These are phyloP conservation scores for Cheilosia variabilis DNA, from an alignment of 2,888 invertebrate genomes.

Conservation along the genomic window DNA sequence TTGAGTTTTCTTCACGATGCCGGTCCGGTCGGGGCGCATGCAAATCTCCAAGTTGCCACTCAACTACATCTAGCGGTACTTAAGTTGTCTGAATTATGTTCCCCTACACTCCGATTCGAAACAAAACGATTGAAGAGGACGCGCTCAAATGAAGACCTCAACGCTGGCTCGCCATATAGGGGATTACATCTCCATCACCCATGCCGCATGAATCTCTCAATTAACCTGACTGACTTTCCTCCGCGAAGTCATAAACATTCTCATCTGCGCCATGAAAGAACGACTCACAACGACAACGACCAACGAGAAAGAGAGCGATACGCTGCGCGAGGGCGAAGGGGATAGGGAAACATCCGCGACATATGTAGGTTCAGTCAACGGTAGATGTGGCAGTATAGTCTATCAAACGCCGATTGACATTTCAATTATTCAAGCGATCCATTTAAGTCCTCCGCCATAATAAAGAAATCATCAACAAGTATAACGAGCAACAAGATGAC, in stretches of 20 bases:
- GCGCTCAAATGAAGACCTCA: conserved; percentile 67
- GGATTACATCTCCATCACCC: conserved; percentile 71
- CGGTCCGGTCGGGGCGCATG: conserved; percentile 26
- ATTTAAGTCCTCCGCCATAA: conserved; percentile 72
- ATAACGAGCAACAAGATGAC: conserved; percentile 30
- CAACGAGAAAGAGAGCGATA: not conserved
- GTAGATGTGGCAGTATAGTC: conserved; percentile 71
- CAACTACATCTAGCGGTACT: conserved; percentile 68
- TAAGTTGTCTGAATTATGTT: conserved; percentile 59
- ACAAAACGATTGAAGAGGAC: conserved; percentile 5
- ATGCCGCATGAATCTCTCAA: conserved; percentile 72
- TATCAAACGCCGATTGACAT: conserved; percentile 74
- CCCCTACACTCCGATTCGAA: conserved; percentile 53
- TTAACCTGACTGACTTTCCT: conserved; percentile 74
- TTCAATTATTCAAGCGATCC: conserved; percentile 74
- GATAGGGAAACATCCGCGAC: conserved; percentile 69
- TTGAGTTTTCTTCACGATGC: conserved; percentile 53
- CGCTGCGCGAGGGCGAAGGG: conserved; percentile 29
- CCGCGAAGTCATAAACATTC: conserved; percentile 71
- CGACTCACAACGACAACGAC: not conserved
- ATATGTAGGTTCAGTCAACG: conserved; percentile 75
- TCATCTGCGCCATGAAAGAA: conserved; percentile 37
- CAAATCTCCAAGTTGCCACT: conserved; percentile 64
- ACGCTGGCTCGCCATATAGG: conserved; percentile 29
- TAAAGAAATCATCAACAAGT: conserved; percentile 63